Evolutionary conservation across 2,797 vertebrate genomes (phyloP).

Genomic region (Xenopus petersii): DNA sequence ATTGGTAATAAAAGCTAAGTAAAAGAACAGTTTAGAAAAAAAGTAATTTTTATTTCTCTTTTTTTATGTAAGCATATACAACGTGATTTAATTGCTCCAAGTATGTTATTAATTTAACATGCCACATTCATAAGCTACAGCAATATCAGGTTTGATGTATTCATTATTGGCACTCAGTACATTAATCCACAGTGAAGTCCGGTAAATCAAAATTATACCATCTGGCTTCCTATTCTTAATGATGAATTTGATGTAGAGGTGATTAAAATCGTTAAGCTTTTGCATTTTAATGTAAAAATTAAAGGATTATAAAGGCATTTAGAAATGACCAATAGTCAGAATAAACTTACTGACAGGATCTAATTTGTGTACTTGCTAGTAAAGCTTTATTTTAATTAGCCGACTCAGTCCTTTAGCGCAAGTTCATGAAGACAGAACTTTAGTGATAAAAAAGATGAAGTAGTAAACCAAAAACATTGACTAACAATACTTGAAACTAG

Average conservation of each 20-base stretch:
- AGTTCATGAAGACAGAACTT: constrained; percentile 94
- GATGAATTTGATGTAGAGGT: constrained; percentile 97
- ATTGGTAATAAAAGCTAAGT: too few species aligned
- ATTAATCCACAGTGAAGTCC: constrained; percentile 97
- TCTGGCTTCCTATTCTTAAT: constrained; percentile 96
- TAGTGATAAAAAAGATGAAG: constrained; percentile 93
- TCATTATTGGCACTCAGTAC: constrained; percentile 91
- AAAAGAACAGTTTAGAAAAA: constrained; percentile 75
- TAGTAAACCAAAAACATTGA: constrained; percentile 89
- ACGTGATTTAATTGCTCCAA: constrained; percentile 77
- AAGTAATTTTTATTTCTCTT: constrained; percentile 74
- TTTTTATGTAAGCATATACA: constrained; percentile 71
- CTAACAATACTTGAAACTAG: constrained; percentile 82
- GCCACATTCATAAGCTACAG: constrained; percentile 99
- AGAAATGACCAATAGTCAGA: constrained; percentile 92
- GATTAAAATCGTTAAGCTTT: constrained; percentile 95
- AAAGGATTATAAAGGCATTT: constrained; percentile 96
- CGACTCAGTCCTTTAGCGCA: constrained; percentile 84
- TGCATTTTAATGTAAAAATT: constrained; percentile 97
- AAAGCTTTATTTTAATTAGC: constrained; percentile 92
- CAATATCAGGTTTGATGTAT: constrained; percentile 93
- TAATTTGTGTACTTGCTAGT: constrained; percentile 95
- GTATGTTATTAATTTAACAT: constrained; percentile 98
- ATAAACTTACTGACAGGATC: constrained; percentile 93
- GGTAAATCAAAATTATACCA: constrained; percentile 97